phyloP scores from a whole-genome alignment of 1,140 invertebrate species.

The Papilio polytes region DNA sequence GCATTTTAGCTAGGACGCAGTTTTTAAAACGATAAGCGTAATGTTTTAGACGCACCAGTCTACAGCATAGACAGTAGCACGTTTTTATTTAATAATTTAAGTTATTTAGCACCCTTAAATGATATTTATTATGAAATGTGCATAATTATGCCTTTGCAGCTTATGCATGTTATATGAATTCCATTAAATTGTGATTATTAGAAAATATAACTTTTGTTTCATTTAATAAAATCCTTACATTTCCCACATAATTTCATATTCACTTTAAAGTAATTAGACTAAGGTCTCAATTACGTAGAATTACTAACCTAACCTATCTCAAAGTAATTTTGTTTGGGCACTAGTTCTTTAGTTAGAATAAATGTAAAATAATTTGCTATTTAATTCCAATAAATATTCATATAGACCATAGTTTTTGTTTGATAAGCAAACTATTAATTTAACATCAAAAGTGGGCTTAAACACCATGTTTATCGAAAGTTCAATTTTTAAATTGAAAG shows the following conservation, averaged over 20 bases:
- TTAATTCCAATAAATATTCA: too few relatives aligned
- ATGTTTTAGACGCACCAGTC: constrained; percentile 75
- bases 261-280: neutral
- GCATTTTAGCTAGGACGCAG: constrained; percentile 49
- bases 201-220: constrained; percentile 50
- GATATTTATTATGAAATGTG: constrained; percentile 77
- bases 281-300: too few relatives aligned
- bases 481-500: too few relatives aligned
- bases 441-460: too few relatives aligned
- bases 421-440: too few relatives aligned
- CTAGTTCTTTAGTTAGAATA: too few relatives aligned
- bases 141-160: constrained; percentile 74
- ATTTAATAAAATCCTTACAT: constrained; percentile 22
- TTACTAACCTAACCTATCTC: too few relatives aligned
- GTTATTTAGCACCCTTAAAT: constrained; percentile 76
- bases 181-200: constrained; percentile 82
- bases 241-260: neutral
- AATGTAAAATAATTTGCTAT: too few relatives aligned
- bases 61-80: constrained; percentile 71
- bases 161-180: constrained; percentile 76
- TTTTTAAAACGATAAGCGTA: constrained; percentile 52
- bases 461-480: too few relatives aligned
- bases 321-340: too few relatives aligned
- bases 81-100: constrained; percentile 65
- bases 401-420: too few relatives aligned